Evolutionary conservation across 2,113 vertebrate genomes (phyloP), one percentile per base, ranked within the genome.

Genomic region (Sebastes fasciatus): DNA sequence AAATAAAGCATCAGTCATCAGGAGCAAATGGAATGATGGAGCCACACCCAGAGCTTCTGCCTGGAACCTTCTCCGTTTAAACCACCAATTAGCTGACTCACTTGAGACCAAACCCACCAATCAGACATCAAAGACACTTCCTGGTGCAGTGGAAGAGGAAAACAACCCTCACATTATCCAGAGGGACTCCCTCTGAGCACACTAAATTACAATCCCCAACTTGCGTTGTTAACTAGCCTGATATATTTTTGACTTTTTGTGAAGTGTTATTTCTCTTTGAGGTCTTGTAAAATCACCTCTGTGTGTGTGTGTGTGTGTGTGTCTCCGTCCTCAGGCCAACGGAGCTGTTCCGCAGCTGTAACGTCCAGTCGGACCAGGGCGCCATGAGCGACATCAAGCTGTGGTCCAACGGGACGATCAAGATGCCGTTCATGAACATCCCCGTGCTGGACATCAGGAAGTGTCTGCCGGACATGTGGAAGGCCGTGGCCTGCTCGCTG

Each of bases 381-480:
- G 98, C 98, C 79, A 97, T 98, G 97, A 99, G 96, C 61, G 98
- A 99, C 91, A 98, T 99, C 94, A 99, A 97, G 90, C 95, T 99
- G 1, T 99, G 98, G 98, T 98, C 98, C 88, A 99, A 99, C 46
- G 98, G 98, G 16, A 98, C 96, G 13, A 99, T 99, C 91, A 97
- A 97, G 95, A 99, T 99, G 98, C 98, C 98, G 0, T 97, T 99
- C 90, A 99, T 99, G 96, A 98, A 96, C 94, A 99, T 99, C 82
- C 98, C 98, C 0, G 98, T 99, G 83, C 95, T 99, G 77, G 97
- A 99, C 93, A 99, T 99, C 90, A 96, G 96, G 85, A 98, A 96
- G 90, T 99, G 98, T 88, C 96, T 96, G 1, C 98, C 98, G 0
- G 97, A 99, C 90, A 98, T 97, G 96, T 99, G 98, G 98, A 99